Base-by-base conservation (phyloP, 2,888 invertebrate species). In the Gnatocerus cornutus region DNA sequence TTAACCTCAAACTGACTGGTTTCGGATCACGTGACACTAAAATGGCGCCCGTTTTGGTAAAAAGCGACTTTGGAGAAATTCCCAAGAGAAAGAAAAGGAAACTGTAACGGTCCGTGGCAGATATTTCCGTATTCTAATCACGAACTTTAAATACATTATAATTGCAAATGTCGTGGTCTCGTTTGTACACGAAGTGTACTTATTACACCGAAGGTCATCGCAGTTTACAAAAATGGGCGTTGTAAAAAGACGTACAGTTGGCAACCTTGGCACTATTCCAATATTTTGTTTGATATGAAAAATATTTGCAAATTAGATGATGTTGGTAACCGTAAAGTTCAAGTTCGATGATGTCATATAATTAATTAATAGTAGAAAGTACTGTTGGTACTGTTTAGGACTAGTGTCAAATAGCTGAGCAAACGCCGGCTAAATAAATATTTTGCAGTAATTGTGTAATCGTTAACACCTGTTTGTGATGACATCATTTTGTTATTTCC, bases 91-190 rank as follows among this genome's bases (percentile, higher is more conserved):
- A 61, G 30, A 61, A 14, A 59, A 46, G 59, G 10, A 50, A 61
- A 48, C 12, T 37, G 61, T 61, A 61, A 61, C 61, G 61, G 61
- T 61, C 16, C 12, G 6, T 3, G 10, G 12, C 16, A 14, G 10
- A 46, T 30, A 46, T 59, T 59, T 59, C 59, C 59, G 61, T 48
- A 37, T 30, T 45, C 33, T 45, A 58, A 58, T 58, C 61, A 61
- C 27, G 48, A 37, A 30, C 37, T 61, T 50, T 39, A 48, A 58
- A 61, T 37, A 50, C 46, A 48, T 61, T 61, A 61, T 46, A 30
- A 61, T 48, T 61, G 61, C 61, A 61, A 61, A 61, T 61, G 30
- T 41, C 12, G 29, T 37, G 39, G 12, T 7, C 48, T 16, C 16
- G 48, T 43, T 43, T 6, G n/a, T 16, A 21, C 50, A 29, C 7